Evolutionary conservation across 2,888 invertebrate genomes (phyloP), one percentile per base, ranked within the genome.

Genomic region (Ctenicera cuprea): DNA sequence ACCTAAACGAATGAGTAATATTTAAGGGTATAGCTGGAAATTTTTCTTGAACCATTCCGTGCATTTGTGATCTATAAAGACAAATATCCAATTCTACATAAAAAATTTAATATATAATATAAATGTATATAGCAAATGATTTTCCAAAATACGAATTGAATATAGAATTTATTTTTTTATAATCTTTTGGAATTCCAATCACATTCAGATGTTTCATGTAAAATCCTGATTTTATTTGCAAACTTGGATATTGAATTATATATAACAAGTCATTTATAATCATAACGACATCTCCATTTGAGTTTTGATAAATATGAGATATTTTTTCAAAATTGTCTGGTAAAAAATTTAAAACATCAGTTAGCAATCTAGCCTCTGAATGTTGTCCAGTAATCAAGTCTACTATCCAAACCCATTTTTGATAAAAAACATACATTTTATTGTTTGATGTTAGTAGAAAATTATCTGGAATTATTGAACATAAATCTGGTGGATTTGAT

Each of bases 1-100:
- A 38, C 38, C 38, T 38, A 38, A 38, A 38, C 38, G 38, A 38
- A 38, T 38, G 38, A 38, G 38, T 38, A 38, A 38, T 38, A 38
- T 38, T 38, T 38, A 38, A 8, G 38, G 38, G 38, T 38, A 38
- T 38, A 38, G 38, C 38, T 38, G 38, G 38, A 38, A 38, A 38
- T 38, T 38, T 38, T 38, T 38, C 38, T 38, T 38, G 38, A 38
- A 38, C 38, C 38, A 38, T 38, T 38, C 38, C 38, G 38, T 38
- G 38, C 38, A 38, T 38, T 38, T 9, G 38, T 38, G 38, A 38
- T 38, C 38, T 38, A 38, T 38, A 38, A 38, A 38, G 38, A 38
- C 38, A 38, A 38, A 38, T 38, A 38, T 38, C 38, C 11, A 38
- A 38, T 38, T 38, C 38, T 38, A 38, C 38, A 38, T 38, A 38